Base-by-base conservation (phyloP, 1,140 invertebrate genomes). In the Drosophila lacertosa region DNA sequence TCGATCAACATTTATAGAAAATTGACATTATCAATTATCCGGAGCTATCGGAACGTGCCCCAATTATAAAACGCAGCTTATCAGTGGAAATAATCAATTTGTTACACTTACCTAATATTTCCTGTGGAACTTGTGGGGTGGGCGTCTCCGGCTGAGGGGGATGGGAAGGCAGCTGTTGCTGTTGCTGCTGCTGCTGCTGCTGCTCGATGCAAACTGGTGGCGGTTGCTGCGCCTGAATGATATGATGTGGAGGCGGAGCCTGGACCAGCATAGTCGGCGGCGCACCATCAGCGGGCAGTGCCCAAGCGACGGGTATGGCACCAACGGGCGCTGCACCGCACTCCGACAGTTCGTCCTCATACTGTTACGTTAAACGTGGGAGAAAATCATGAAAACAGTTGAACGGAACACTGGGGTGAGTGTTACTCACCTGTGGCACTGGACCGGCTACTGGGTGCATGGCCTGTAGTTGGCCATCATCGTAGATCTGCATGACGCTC, bases 401-500 rank as follows among this genome's bases (percentile, higher is more conserved):
- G 0, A 11, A 16, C n/a, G 1, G 1, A 0, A 5, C 13, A 13
- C 3, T 18, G 24, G n/a, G 3, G 2, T n/a, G 3, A 13, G 2
- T 22, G 1, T 18, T 15, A 10, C 84, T 66, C 4, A 84, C 81
- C 77, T 86, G 89, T 54, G 63, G 63, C 35, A 84, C 39, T 6
- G 60, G 51, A n/a, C 45, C 82, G 13, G 67, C 63, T 29, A 64
- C 78, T 22, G 82, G 76, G 68, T 90, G 89, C 42, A 90, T 80
- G 1, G 67, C 62, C 58, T 83, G 82, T n/a, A 90, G 50, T 50
- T 91, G 89, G 4, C 67, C 70, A 48, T 90, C 86, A 33, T 90
- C 89, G 20, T 82, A 91, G 24, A 91, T 89, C 54, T 91, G 89
- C 82, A 91, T 79, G 26, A 91, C 81, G 26, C 83, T 68, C 89